Percentiles rank a stretch among this genome's conserved stretches.
Conservation (phyloP, 1,140 invertebrate species). For the Hylaeus volcanicus region DNA sequence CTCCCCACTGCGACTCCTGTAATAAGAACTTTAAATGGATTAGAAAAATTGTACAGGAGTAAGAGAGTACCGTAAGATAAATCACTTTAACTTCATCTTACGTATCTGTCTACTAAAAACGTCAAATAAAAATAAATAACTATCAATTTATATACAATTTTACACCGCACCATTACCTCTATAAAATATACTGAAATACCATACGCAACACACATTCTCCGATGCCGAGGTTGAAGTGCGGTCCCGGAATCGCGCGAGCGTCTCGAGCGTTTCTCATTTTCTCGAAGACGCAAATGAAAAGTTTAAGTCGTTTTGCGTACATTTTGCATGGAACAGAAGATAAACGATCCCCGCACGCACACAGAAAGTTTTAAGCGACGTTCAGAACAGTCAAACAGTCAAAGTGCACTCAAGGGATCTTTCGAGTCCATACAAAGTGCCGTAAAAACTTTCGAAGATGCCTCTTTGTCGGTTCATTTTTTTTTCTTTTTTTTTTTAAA, state of each 20-base stretch:
- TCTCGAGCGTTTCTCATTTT: neutral
- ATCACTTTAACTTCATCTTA: too few species aligned
- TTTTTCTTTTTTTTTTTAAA: neutral
- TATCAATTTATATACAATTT: too few species aligned
- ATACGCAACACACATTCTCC: neutral
- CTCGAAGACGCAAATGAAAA: neutral
- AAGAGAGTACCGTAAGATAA: too few species aligned
- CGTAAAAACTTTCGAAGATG: constrained; percentile 45
- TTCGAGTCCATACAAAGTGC: neutral
- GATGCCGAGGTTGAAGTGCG: neutral
- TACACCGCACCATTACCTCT: too few species aligned
- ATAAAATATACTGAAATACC: too few species aligned
- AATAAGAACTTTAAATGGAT: too few species aligned
- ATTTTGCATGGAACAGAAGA: neutral
- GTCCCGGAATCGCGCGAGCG: neutral
- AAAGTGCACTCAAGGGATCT: constrained; percentile 44
- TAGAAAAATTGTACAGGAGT: too few species aligned
- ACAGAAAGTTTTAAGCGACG: constrained; percentile 44
- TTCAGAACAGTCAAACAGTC: constrained; percentile 54
- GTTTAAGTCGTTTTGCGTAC: neutral
- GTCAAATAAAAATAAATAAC: too few species aligned
- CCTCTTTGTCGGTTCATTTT: constrained; percentile 58
- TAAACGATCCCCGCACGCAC: neutral
- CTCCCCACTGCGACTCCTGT: too few species aligned
- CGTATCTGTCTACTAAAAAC: too few species aligned